phyloP scores from a whole-genome alignment of 2,888 invertebrate species.

The Hoplodrina blanda region DNA sequence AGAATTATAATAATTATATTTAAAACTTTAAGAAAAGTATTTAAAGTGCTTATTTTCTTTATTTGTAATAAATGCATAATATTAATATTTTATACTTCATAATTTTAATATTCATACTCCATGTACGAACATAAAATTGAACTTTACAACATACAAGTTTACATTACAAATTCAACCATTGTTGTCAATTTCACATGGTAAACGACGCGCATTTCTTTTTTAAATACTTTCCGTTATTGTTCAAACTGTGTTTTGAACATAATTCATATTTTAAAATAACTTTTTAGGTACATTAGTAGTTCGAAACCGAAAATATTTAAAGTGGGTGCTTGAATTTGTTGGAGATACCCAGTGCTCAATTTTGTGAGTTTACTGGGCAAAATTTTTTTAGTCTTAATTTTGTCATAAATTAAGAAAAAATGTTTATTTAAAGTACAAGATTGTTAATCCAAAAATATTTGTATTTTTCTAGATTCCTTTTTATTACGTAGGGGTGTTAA shows the following conservation, averaged over 20 bases:
- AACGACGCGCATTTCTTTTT: not conserved
- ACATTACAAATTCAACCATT: slow-evolving; percentile 28
- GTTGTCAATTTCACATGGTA: slow-evolving; percentile 31
- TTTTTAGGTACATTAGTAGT: not conserved
- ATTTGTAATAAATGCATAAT: not conserved
- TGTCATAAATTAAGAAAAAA: no score
- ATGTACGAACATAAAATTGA: not conserved
- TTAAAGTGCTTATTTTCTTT: not conserved
- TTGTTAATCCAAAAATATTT: no score
- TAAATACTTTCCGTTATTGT: not conserved
- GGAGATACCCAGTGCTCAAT: not conserved
- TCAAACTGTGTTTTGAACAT: slow-evolving; percentile 1
- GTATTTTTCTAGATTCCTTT: not conserved
- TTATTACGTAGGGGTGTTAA: not conserved
- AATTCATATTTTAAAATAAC: not conserved
- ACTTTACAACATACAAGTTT: not conserved
- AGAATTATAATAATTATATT: not conserved
- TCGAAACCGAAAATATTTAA: not conserved
- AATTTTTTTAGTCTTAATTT: not conserved
- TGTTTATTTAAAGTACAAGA: no score
- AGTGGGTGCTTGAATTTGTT: not conserved
- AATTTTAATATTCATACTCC: not conserved
- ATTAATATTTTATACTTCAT: not conserved
- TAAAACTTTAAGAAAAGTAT: no score
- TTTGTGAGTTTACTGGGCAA: not conserved